Evolutionary conservation across 2,113 vertebrate species (phyloP).

Genomic region (Chascanopsetta lugubris): DNA sequence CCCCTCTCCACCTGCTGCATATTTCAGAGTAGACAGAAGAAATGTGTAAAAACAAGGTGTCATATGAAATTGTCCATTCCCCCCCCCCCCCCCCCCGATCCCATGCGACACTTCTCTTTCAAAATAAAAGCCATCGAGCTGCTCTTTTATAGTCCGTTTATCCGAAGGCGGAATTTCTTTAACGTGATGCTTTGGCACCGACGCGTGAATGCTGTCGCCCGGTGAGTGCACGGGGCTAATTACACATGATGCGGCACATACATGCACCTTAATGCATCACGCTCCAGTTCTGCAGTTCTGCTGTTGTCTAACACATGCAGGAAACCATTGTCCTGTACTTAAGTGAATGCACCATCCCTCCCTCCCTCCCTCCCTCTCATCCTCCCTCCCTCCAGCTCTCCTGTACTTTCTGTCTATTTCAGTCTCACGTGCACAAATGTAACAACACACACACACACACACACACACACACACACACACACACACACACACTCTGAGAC

Average conservation of each 20-base stretch:
- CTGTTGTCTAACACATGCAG: slow-evolving; percentile 11
- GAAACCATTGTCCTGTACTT: slow-evolving; percentile 14
- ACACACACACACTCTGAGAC: slow-evolving; percentile 8
- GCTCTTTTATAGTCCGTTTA: slow-evolving; percentile 28
- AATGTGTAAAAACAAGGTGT: background rate
- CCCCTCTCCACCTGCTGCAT: background rate
- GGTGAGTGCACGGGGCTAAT: slow-evolving; percentile 32
- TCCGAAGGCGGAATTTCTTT: slow-evolving; percentile 6
- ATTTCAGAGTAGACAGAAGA: background rate
- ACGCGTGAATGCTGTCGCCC: slow-evolving; percentile 16
- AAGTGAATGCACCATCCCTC: background rate
- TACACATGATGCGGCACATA: slow-evolving; percentile 21
- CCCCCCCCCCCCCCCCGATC: background rate
- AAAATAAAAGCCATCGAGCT: slow-evolving; percentile 1
- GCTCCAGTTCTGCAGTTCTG: slow-evolving; percentile 46
- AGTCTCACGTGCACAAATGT: slow-evolving; percentile 20
- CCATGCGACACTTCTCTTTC: slow-evolving; percentile 15
- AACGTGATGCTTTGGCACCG: background rate
- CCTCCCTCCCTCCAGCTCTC: background rate
- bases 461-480: slow-evolving; percentile 11
- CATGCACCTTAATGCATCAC: slow-evolving; percentile 41
- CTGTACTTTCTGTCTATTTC: slow-evolving; percentile 31
- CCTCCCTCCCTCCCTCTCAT: background rate
- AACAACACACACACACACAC: slow-evolving; percentile 15
- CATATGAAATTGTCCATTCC: background rate